phyloP scores from a whole-genome alignment of 1,140 invertebrate genomes.

The Euborellia annulipes region DNA sequence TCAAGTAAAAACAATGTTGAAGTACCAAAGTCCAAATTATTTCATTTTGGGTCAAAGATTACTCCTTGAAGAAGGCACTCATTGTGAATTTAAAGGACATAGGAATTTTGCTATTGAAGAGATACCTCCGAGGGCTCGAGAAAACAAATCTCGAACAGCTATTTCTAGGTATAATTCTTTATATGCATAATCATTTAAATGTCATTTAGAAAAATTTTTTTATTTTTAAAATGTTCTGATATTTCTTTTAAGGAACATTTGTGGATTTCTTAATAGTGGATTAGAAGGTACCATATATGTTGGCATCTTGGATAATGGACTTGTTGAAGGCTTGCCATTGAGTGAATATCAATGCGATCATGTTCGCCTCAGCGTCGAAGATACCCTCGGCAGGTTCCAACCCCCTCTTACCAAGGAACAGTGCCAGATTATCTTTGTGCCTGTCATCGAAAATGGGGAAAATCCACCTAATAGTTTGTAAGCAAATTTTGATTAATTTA shows the following conservation, averaged over 20 bases:
- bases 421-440: slow-evolving; percentile 7
- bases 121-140: slow-evolving; percentile 16
- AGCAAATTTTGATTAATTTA: too few relatives aligned
- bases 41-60: not conserved
- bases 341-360: slow-evolving; percentile 12
- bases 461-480: not conserved
- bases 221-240: not conserved
- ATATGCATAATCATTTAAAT: too few relatives aligned
- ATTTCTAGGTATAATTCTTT: not conserved
- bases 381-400: slow-evolving; percentile 8
- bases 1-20: too few relatives aligned
- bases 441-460: slow-evolving; percentile 5
- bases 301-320: slow-evolving; percentile 10
- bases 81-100: slow-evolving; percentile 27
- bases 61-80: slow-evolving; percentile 17
- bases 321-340: slow-evolving; percentile 10
- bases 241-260: slow-evolving; percentile 10
- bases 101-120: slow-evolving; percentile 21
- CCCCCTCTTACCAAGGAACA: slow-evolving; percentile 9
- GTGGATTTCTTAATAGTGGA: slow-evolving; percentile 11
- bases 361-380: slow-evolving; percentile 4
- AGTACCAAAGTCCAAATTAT: too few relatives aligned
- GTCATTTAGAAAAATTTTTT: too few relatives aligned
- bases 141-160: not conserved
- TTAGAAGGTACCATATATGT: slow-evolving; percentile 9